Percentiles rank a stretch among this genome's conserved stretches.
Evolutionary conservation across 2,888 invertebrate genomes (phyloP).

Genomic region (Chaetogeoica ovagalla): DNA sequence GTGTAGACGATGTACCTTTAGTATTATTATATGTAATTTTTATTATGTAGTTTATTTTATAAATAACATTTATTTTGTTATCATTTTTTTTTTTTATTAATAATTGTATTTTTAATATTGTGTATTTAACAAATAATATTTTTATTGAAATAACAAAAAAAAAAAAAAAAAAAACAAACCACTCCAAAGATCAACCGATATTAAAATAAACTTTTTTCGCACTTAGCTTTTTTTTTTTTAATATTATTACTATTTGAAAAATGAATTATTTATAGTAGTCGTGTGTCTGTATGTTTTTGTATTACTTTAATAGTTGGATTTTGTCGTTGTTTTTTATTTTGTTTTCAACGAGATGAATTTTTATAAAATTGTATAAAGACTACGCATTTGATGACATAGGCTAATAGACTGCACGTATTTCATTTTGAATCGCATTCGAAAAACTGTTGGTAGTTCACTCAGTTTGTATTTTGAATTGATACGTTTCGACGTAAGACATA

Average conservation of each 20-base stretch:
- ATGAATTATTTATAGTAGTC: not conserved
- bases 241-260: not conserved
- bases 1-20: constrained; percentile 20
- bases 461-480: constrained; percentile 32
- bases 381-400: too few relatives aligned
- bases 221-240: not conserved
- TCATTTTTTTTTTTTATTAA: not conserved
- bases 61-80: constrained; percentile 30
- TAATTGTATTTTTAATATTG: constrained; percentile 21
- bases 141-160: constrained; percentile 19
- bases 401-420: not conserved
- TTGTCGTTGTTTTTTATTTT: too few relatives aligned
- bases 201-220: not conserved
- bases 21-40: constrained; percentile 39
- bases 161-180: constrained; percentile 7
- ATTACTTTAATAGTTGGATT: too few relatives aligned
- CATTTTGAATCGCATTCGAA: not conserved
- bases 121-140: constrained; percentile 14
- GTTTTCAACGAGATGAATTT: too few relatives aligned
- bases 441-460: not conserved
- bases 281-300: too few relatives aligned
- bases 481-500: constrained; percentile 3
- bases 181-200: constrained; percentile 19
- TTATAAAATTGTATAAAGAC: too few relatives aligned
- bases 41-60: constrained; percentile 39